Base-by-base conservation (phyloP, 2,113 vertebrate species). In the Mus pahari region DNA sequence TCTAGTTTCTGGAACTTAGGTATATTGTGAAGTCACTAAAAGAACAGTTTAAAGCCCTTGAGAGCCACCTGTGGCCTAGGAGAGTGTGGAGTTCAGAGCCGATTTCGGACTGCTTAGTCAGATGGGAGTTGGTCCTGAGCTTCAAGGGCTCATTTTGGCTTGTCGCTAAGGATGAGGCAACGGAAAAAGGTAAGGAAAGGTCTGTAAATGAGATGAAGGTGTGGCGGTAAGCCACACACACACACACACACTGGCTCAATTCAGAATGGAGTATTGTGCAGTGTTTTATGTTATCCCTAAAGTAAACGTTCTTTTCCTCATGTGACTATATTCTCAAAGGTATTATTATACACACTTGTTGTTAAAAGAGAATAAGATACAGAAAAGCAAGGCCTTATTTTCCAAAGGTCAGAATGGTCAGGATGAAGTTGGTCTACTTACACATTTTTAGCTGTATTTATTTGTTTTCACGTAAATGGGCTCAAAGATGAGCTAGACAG, bases 381-480 rank as follows among this genome's bases (percentile, higher is more conserved):
- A 28, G 28, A 86, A 71, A 92, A 94, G 28, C 12, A 94, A 93
- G 96, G 33, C 16, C 33, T 87, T 89, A 48, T 4, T 53, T 89
- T 90, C 24, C 19, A 77, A 89, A 93, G 94, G 77, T 48, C 7
- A 92, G 55, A 92, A 22, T 82, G 79, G 66, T 53, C 20, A 94
- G 55, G 79, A 19, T 86, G 84, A 31, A 94, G 2, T 89, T 33
- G 50, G 66, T 20, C 36, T 82, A 42, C 88, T 92, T 90, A 71
- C 9, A 81, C 16, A 36, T 73, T 95, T 97, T 92, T 64, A 95
- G 19, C 73, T 79, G 39, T 9, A 91, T 4, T 26, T 90, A 71
- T 81, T 90, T 93, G 66, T 94, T 96, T 97, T 90, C n/a, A 83
- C 86, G 74, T 95, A 86, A 70, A 86, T 92, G 66, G 0, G 45